phyloP scores from a whole-genome alignment of 2,113 vertebrate genomes.

The Dunckerocampus dactyliophorus region DNA sequence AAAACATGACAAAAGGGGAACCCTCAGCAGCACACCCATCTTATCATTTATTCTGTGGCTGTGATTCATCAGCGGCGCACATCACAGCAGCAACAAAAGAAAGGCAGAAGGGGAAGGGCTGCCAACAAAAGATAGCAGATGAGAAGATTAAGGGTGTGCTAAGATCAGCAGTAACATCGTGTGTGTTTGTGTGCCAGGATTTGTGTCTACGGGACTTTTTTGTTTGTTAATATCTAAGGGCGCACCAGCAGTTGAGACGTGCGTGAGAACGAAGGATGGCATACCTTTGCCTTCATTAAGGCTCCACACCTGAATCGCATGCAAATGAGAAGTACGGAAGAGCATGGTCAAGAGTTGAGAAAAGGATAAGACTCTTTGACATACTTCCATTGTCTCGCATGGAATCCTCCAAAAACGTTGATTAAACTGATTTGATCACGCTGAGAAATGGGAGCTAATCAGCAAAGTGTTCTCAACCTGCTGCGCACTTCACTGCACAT shows the following conservation, averaged over 20 bases:
- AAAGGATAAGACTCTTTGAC: background rate
- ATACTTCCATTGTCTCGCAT: too few relatives aligned
- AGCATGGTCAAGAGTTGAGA: slow-evolving; percentile 12
- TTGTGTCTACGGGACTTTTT: slow-evolving; percentile 11
- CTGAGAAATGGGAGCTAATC: too few relatives aligned
- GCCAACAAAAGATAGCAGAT: slow-evolving; percentile 48
- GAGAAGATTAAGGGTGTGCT: slow-evolving; percentile 58
- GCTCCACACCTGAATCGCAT: slow-evolving; percentile 57
- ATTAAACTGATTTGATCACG: too few relatives aligned
- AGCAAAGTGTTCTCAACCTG: too few relatives aligned
- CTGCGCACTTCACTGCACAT: too few relatives aligned
- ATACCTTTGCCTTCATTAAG: slow-evolving; percentile 49
- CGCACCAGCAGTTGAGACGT: slow-evolving; percentile 56
- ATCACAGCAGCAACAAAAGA: slow-evolving; percentile 41
- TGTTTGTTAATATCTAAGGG: slow-evolving; percentile 36
- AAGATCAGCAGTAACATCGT: slow-evolving; percentile 20
- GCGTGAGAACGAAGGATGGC: slow-evolving; percentile 57
- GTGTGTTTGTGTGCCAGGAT: slow-evolving; percentile 39
- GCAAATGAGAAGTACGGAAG: slow-evolving; percentile 48
- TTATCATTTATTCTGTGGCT: background rate
- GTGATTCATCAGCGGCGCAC: slow-evolving; percentile 37
- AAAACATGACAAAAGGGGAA: slow-evolving; percentile 14
- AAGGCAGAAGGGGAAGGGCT: slow-evolving; percentile 38
- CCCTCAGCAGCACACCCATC: slow-evolving; percentile 10
- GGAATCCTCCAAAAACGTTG: too few relatives aligned